phyloP scores from a whole-genome alignment of 2,888 invertebrate species.

The Micoletzkya japonica region DNA sequence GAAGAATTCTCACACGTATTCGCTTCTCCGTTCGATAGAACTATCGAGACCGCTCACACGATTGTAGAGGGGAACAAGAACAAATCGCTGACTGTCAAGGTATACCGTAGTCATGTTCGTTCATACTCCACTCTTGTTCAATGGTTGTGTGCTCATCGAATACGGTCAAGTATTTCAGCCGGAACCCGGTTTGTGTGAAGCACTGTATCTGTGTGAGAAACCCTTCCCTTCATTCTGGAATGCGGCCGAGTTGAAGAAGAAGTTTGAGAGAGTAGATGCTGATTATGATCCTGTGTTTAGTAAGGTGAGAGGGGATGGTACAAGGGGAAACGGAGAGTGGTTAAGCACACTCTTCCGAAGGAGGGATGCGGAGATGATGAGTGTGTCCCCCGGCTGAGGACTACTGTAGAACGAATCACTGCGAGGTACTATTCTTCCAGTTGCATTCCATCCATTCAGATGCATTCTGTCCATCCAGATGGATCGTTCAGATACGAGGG shows the following conservation, averaged over 20 bases:
- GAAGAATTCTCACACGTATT: slow-evolving; percentile 50
- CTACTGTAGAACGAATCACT: slow-evolving; percentile 46
- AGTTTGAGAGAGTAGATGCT: slow-evolving; percentile 47
- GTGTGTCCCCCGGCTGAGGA: slow-evolving; percentile 49
- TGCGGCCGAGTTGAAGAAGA: slow-evolving; percentile 45
- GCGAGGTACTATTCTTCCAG: slow-evolving; percentile 35
- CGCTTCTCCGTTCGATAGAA: slow-evolving; percentile 59
- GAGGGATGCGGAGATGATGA: slow-evolving; percentile 59
- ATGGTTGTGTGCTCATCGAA: not conserved
- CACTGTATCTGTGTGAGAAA: slow-evolving; percentile 55
- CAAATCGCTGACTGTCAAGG: slow-evolving; percentile 47
- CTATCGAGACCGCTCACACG: slow-evolving; percentile 54
- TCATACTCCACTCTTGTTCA: not conserved
- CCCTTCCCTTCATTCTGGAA: slow-evolving; percentile 50
- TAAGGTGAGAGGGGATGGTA: slow-evolving; percentile 29
- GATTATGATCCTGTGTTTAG: slow-evolving; percentile 53
- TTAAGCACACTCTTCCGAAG: slow-evolving; percentile 45
- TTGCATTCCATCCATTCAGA: not conserved
- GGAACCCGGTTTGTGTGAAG: slow-evolving; percentile 58
- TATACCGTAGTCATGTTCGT: slow-evolving; percentile 19
- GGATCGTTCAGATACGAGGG: slow-evolving; percentile 30
- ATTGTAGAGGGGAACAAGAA: slow-evolving; percentile 42
- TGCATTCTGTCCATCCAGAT: not conserved
- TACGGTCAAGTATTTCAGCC: slow-evolving; percentile 29
- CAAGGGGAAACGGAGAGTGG: not conserved